A percentile compares a stretch with the other conserved stretches of the same genome.
Evolutionary conservation across 1,140 invertebrate species (phyloP).

Genomic region (Drosophila ercepeae): DNA sequence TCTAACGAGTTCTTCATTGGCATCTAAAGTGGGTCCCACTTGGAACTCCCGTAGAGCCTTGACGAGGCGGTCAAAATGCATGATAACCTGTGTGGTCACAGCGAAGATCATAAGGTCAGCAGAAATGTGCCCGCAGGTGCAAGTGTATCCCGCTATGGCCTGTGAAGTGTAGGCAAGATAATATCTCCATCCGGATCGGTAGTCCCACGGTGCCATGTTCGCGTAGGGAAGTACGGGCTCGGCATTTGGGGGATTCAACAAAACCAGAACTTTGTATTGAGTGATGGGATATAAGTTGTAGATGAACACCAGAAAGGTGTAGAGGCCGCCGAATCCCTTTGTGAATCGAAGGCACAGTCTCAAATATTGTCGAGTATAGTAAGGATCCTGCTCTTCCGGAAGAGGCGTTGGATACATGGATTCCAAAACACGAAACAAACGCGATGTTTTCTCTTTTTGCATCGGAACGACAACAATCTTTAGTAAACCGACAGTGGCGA

Average conservation of each 20-base stretch:
- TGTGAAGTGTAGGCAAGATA: slow-evolving; percentile 41
- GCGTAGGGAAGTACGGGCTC: slow-evolving; percentile 46
- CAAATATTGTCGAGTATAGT: slow-evolving; percentile 26
- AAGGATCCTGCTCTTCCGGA: slow-evolving; percentile 18
- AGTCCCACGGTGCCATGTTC: slow-evolving; percentile 51
- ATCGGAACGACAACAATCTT: slow-evolving; percentile 57
- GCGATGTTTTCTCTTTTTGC: slow-evolving; percentile 27
- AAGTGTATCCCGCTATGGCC: slow-evolving; percentile 45
- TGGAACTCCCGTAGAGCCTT: slow-evolving; percentile 17
- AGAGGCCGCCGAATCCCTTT: slow-evolving; percentile 37
- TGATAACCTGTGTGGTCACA: slow-evolving; percentile 56
- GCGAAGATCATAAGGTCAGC: slow-evolving; percentile 62
- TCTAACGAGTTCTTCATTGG: background rate
- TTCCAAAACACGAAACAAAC: slow-evolving; percentile 36
- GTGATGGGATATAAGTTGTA: slow-evolving; percentile 58
- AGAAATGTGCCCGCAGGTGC: slow-evolving; percentile 54
- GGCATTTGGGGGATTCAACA: slow-evolving; percentile 15
- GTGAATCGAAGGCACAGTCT: slow-evolving; percentile 14
- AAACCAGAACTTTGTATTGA: slow-evolving; percentile 19
- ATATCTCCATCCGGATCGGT: slow-evolving; percentile 27
- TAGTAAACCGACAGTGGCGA: slow-evolving; percentile 39
- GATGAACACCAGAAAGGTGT: slow-evolving; percentile 37
- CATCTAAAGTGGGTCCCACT: background rate
- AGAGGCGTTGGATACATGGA: slow-evolving; percentile 39
- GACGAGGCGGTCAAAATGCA: slow-evolving; percentile 63